Evolutionary conservation across 2,113 vertebrate genomes (phyloP), one percentile per base, ranked within the genome.

Genomic region (Castor canadensis): DNA sequence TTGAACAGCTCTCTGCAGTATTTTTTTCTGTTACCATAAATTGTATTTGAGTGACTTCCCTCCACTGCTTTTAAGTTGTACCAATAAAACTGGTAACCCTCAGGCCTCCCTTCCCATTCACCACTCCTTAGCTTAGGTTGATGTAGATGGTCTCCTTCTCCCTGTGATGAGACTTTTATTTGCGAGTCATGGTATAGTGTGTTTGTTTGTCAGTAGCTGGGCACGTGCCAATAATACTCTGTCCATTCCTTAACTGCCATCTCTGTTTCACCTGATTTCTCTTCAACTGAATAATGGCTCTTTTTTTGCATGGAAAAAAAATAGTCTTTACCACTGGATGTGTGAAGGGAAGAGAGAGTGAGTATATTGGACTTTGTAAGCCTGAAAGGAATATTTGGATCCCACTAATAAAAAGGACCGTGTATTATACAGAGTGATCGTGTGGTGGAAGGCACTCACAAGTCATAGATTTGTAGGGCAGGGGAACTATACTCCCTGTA

Each of bases 341-440:
- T 96, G 89, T 95, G 84, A 96, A 91, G 93, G 83, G 91, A 97
- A 97, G 89, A 96, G 87, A 97, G 93, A 97, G 96, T 94, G 86
- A 97, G 97, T 97, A 95, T 97, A 95, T 93, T 96, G 75, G 83
- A 95, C 69, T 97, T 94, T 97, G 86, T 95, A 95, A 97, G 95
- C 84, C 94, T 97, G 67, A 96, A 96, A 96, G 91, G 91, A 96
- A 75, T 92, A 96, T 90, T 97, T 93, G 91, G 82, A 94, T 97
- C 86, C 91, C 79, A 96, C 94, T 96, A 80, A 79, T 93, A 86
- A 97, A 94, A 98, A 97, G 97, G 97, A 96, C 97, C 97, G 93
- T 97, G 83, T 97, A 95, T 69, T 86, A 83, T 82, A 87, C 58
- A 87, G 86, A 91, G 77, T 84, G 94, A 97, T 93, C 85, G n/a